Evolutionary conservation across 2,888 invertebrate species (phyloP), one percentile per base, ranked within the genome.

Genomic region (Lamproptera curius): DNA sequence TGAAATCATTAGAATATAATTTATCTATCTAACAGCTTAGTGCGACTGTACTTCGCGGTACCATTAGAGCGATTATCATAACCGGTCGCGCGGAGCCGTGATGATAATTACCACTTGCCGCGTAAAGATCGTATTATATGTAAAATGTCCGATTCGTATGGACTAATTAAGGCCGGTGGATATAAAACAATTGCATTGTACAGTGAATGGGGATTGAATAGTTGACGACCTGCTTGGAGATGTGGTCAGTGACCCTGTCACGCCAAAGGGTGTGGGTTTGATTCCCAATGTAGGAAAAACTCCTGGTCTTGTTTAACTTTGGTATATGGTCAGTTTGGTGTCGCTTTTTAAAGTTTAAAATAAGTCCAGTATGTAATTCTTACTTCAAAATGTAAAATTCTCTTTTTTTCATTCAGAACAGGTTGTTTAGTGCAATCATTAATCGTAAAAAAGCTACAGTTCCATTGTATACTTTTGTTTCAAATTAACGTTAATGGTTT

Each of bases 81-180:
- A 80, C 79, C 67, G 68, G 79, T 74, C 62, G 58, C 56, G 58
- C 57, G 57, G 58, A 65, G 66, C 67, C 61, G 61, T 63, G 66
- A 74, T 76, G 72, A 54, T 73, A 75, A 79, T 76, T 70, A 65
- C 61, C 59, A 58, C 63, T 68, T 62, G 58, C 57, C 56, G 62
- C 65, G 63, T 66, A 65, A 68, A 68, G 65, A 70, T 61, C 66
- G 64, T 63, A 74, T 68, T 70, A 68, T 69, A 58, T 67, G 67
- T 73, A 69, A 75, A 72, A 71, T 72, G 62, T 62, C 59, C 65
- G 67, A 72, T 73, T 74, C 73, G 74, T 72, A 61, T 59, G 60
- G 59, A 59, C 48, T 48, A 53, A 45, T 51, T 56, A 47, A 47
- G 48, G 39, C 35, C 28, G 14, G 8, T 16, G 13, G 38, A 31